phyloP scores from a whole-genome alignment of 1,140 invertebrate genomes.

The Drosophila navojoa region DNA sequence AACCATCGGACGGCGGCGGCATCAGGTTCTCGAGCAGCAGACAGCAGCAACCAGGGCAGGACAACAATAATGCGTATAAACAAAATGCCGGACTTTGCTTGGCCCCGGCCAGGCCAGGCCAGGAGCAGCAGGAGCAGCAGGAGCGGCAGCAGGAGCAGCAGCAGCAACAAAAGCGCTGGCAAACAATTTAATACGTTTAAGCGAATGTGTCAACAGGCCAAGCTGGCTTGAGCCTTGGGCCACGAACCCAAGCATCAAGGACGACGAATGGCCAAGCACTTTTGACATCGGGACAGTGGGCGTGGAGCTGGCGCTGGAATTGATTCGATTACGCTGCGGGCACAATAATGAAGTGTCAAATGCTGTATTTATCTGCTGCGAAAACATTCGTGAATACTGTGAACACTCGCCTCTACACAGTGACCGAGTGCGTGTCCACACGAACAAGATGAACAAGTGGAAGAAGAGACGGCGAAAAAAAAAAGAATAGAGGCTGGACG shows the following conservation, averaged over 20 bases:
- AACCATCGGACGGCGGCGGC: slow-evolving; percentile 6
- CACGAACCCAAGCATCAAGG: slow-evolving; percentile 37
- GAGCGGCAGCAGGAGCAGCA: slow-evolving; percentile 27
- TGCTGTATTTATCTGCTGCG: slow-evolving; percentile 82
- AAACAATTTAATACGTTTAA: slow-evolving; percentile 83
- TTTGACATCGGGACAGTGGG: slow-evolving; percentile 69
- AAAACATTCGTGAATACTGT: slow-evolving; percentile 64
- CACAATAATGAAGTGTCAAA: slow-evolving; percentile 84
- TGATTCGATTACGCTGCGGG: slow-evolving; percentile 83
- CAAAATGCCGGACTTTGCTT: slow-evolving; percentile 32
- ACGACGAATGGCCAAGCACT: slow-evolving; percentile 69
- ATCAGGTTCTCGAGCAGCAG: slow-evolving; percentile 21
- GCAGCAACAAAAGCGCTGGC: slow-evolving; percentile 60
- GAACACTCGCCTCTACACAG: slow-evolving; percentile 14
- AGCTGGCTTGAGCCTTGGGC: slow-evolving; percentile 70
- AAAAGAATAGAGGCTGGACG: background rate
- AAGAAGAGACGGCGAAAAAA: too few relatives aligned
- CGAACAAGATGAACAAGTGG: slow-evolving; percentile 2
- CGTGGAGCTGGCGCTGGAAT: slow-evolving; percentile 67
- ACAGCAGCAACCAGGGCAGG: slow-evolving; percentile 7
- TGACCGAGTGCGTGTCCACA: slow-evolving; percentile 34
- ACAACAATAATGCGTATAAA: slow-evolving; percentile 60
- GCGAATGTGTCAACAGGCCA: slow-evolving; percentile 83
- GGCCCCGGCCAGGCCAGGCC: slow-evolving; percentile 15
- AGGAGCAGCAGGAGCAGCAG: background rate